Conservation (phyloP, 2,113 vertebrate genomes). For the Hiodon tergisus region DNA sequence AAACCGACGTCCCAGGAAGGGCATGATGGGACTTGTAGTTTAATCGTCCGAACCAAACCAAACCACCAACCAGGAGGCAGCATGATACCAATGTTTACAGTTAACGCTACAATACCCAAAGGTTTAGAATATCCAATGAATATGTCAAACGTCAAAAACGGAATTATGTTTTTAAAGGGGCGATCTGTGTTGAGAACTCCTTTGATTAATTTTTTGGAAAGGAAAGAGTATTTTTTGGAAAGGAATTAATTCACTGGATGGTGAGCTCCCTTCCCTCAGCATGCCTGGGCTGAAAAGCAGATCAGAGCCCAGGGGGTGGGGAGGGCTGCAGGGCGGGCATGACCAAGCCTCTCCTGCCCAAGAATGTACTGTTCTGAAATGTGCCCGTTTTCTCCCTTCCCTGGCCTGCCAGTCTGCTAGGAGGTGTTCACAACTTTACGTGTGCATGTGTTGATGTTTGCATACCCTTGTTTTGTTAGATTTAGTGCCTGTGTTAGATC, state of each 20-base stretch:
- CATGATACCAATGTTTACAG: too few relatives aligned
- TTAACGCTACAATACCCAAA: background rate
- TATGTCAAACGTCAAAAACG: background rate
- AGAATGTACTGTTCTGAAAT: slow-evolving; percentile 30
- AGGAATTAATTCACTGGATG: too few relatives aligned
- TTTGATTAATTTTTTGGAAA: background rate
- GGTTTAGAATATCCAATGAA: background rate
- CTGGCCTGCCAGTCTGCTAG: background rate
- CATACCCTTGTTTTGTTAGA: background rate
- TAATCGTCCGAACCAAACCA: background rate
- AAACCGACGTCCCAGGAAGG: background rate
- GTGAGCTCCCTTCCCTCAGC: background rate
- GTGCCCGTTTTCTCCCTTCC: background rate
- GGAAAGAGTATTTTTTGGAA: too few relatives aligned
- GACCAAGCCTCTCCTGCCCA: background rate
- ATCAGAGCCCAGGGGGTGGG: slow-evolving; percentile 26
- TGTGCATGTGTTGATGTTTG: slow-evolving; percentile 18
- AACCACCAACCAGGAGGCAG: background rate
- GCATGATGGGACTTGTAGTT: slow-evolving; percentile 14
- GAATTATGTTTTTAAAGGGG: background rate
- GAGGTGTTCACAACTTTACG: background rate
- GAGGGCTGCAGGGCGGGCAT: slow-evolving; percentile 6
- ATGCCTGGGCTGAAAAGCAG: background rate
- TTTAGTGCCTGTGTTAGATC: slow-evolving; percentile 3
- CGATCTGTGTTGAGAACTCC: background rate